Evolutionary conservation across 2,888 invertebrate genomes (phyloP).

Genomic region (Diadromus collaris): DNA sequence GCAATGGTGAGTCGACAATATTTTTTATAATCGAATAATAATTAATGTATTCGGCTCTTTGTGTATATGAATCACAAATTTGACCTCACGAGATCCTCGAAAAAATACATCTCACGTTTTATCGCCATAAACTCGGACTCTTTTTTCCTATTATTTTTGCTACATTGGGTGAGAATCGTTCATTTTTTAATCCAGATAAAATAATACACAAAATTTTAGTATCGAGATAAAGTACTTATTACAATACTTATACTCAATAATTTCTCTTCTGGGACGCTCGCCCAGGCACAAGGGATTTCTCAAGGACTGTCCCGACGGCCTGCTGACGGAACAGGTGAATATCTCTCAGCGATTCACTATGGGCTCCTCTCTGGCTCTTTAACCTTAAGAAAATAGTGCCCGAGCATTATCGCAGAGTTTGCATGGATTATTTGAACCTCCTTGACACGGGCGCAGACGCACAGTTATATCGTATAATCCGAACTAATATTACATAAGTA

Average conservation of each 20-base stretch:
- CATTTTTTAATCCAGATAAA: neutral
- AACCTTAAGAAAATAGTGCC: conserved; percentile 25
- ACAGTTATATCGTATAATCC: neutral
- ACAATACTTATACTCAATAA: neutral
- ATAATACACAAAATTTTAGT: neutral
- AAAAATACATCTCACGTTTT: neutral
- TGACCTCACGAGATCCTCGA: neutral
- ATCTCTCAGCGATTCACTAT: conserved; percentile 31
- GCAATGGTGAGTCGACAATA: conserved; percentile 87
- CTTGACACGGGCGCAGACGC: conserved; percentile 6
- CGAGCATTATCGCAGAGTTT: conserved; percentile 38
- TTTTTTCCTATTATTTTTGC: neutral
- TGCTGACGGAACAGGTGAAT: conserved; percentile 95
- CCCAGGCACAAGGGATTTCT: conserved; percentile 97
- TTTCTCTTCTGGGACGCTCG: conserved; percentile 35
- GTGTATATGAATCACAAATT: neutral
- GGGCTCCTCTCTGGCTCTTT: neutral
- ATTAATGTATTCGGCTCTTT: neutral
- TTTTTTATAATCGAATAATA: conserved; percentile 32
- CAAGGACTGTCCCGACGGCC: conserved; percentile 97
- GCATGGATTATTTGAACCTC: conserved; percentile 48
- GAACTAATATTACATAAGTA: neutral
- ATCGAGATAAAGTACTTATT: too few species aligned
- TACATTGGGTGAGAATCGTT: neutral
- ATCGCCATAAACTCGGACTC: neutral